A percentile compares a stretch with the other conserved stretches of the same genome.
phyloP scores from a whole-genome alignment of 2,888 invertebrate genomes.

The Nephrotoma flavescens region DNA sequence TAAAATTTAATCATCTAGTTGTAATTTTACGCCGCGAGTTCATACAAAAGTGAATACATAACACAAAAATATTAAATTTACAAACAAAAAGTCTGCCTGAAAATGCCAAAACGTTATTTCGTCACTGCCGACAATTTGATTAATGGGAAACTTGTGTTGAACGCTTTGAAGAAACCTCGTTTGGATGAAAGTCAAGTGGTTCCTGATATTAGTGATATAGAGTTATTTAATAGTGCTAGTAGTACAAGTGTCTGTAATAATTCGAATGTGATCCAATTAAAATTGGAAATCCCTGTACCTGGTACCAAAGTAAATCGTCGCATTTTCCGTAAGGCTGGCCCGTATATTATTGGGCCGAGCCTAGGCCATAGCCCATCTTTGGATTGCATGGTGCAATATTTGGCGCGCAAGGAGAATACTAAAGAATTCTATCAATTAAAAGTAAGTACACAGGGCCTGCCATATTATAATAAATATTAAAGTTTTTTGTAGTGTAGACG shows the following conservation, averaged over 20 bases:
- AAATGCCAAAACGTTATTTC: neutral
- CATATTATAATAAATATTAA: neutral
- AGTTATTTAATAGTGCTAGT: neutral
- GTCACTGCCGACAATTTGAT: neutral
- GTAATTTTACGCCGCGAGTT: neutral
- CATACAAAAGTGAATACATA: neutral
- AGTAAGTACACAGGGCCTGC: slow-evolving; percentile 25
- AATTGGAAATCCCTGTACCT: slow-evolving; percentile 5
- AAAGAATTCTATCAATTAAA: slow-evolving; percentile 57
- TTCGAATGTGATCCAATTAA: neutral
- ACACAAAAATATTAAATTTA: too few relatives aligned
- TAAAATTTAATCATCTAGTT: neutral
- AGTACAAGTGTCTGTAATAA: neutral
- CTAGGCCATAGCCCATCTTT: slow-evolving; percentile 58
- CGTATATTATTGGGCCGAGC: slow-evolving; percentile 52
- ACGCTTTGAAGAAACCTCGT: neutral
- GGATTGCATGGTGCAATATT: slow-evolving; percentile 54
- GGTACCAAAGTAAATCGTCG: slow-evolving; percentile 9
- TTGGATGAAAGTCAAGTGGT: neutral
- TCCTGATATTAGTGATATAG: neutral
- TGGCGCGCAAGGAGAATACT: slow-evolving; percentile 53
- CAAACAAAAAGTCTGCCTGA: neutral
- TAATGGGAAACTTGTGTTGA: neutral
- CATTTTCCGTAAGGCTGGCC: slow-evolving; percentile 30
- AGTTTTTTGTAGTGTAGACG: neutral